Evolutionary conservation across 2,113 vertebrate genomes (phyloP).

Genomic region (Neogobius melanostomus): DNA sequence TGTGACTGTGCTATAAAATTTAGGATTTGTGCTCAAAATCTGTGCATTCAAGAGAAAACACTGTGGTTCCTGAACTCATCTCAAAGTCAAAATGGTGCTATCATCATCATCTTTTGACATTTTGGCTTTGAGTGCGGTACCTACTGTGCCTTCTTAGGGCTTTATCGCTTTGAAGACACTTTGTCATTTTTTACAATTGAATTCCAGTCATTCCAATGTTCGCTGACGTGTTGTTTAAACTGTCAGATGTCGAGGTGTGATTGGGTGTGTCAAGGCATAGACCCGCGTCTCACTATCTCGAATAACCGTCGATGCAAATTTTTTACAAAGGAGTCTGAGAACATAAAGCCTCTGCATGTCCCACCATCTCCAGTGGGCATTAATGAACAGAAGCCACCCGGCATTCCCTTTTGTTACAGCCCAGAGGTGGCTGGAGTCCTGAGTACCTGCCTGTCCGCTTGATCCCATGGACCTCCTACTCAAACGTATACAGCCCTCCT

Average conservation of each 20-base stretch:
- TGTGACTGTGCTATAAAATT: no score
- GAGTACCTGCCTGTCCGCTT: conserved; percentile 72
- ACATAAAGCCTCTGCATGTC: conserved; percentile 23
- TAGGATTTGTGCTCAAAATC: no score
- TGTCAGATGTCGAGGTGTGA: conserved; percentile 1
- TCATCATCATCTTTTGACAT: not conserved
- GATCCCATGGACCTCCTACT: conserved; percentile 63
- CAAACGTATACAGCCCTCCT: conserved; percentile 54
- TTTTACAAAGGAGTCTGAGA: conserved; percentile 32
- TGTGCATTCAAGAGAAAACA: no score
- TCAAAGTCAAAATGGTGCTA: not conserved
- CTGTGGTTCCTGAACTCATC: not conserved
- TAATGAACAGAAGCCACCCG: conserved; percentile 48
- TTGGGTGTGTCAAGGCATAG: conserved; percentile 34
- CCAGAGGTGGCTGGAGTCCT: conserved; percentile 59
- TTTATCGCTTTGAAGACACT: not conserved
- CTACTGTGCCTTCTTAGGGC: not conserved
- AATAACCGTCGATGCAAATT: conserved; percentile 24
- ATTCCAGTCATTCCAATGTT: conserved; percentile 18
- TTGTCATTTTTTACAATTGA: conserved; percentile 3
- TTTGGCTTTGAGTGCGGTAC: not conserved
- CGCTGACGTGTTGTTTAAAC: not conserved
- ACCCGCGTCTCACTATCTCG: conserved; percentile 6
- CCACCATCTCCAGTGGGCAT: conserved; percentile 32
- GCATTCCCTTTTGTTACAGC: conserved; percentile 41